Conservation (phyloP, 2,797 vertebrate species). For the Perodicticus potto region DNA sequence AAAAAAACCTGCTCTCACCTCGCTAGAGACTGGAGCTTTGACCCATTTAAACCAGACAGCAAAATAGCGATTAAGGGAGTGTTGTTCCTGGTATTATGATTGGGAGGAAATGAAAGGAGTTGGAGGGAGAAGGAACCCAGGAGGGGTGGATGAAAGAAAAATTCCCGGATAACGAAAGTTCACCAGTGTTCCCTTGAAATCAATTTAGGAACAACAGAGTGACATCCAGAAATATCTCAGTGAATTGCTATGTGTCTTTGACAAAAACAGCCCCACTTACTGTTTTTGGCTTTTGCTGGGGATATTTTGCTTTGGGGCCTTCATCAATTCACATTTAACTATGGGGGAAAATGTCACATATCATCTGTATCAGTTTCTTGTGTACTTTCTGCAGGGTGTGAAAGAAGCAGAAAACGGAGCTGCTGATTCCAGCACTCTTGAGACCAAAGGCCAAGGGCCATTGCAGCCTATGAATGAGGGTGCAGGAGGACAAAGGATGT, state of each 20-base stretch:
- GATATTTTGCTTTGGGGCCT: neutral
- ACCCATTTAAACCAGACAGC: conserved; percentile 54
- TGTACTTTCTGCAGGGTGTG: conserved; percentile 12
- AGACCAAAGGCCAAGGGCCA: neutral
- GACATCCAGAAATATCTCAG: conserved; percentile 23
- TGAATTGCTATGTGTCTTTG: conserved; percentile 5
- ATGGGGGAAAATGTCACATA: neutral
- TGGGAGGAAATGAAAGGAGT: conserved; percentile 45
- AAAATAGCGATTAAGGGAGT: conserved; percentile 43
- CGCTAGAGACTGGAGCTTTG: conserved; percentile 15
- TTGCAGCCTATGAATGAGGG: neutral
- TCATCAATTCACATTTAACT: conserved; percentile 30
- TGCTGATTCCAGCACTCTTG: neutral
- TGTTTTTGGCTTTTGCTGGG: conserved; percentile 31
- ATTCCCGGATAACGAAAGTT: conserved; percentile 60
- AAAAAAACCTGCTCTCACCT: conserved; percentile 62
- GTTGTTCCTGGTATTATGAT: conserved; percentile 29
- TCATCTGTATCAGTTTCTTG: neutral
- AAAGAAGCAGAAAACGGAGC: neutral
- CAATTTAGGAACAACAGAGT: conserved; percentile 55
- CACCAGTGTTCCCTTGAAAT: conserved; percentile 58
- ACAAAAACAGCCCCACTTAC: neutral
- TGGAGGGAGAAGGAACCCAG: neutral
- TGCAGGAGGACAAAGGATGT: neutral
- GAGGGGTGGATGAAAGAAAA: neutral